Evolutionary conservation across 2,113 vertebrate genomes (phyloP).

Genomic region (Trichechus manatus): DNA sequence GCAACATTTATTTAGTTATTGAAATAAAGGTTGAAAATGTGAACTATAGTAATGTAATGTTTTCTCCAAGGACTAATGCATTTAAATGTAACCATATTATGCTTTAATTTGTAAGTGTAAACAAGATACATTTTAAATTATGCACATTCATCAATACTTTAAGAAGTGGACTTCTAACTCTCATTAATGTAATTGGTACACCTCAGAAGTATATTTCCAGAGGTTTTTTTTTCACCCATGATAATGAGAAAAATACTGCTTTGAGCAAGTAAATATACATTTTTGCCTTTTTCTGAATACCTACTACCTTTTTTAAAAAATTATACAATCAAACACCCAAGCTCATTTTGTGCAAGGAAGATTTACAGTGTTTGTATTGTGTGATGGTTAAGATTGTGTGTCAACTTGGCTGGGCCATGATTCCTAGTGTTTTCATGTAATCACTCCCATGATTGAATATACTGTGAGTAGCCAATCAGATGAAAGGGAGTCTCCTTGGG

Average conservation of each 20-base stretch:
- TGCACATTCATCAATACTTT: background rate
- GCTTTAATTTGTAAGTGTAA: background rate
- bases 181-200: conserved; percentile 16
- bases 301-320: background rate
- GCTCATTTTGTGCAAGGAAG: conserved; percentile 47
- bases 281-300: conserved; percentile 51
- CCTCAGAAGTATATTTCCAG: conserved; percentile 24
- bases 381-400: too few relatives aligned
- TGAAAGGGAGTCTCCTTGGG: too few relatives aligned
- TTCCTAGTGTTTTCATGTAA: too few relatives aligned
- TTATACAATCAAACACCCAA: background rate
- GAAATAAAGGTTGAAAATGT: conserved; percentile 39
- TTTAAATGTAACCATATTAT: background rate
- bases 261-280: conserved; percentile 48
- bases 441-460: too few relatives aligned
- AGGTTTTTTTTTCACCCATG: background rate
- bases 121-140: background rate
- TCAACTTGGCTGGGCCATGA: too few relatives aligned
- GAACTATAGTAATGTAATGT: background rate
- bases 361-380: conserved; percentile 51
- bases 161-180: background rate
- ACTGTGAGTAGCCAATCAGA: too few relatives aligned
- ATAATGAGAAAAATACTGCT: conserved; percentile 44
- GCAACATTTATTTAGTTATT: background rate
- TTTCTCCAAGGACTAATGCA: conserved; percentile 44